Base-by-base conservation (phyloP, 92 coral and sea anemone genomes). In the Siderastrea radians region DNA sequence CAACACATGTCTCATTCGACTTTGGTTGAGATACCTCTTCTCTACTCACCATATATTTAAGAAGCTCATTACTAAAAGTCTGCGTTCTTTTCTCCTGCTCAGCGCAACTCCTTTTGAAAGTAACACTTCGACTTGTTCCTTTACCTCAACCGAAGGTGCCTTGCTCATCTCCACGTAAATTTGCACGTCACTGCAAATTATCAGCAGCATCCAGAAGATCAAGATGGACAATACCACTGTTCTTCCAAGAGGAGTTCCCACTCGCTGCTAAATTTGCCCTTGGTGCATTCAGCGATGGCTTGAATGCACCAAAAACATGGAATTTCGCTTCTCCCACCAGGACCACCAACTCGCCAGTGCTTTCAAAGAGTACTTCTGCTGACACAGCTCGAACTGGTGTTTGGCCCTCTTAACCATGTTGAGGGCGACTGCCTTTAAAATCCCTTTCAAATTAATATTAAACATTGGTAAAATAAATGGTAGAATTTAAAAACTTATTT, bases 161-260 rank as follows among this genome's bases (percentile, higher is more conserved):
- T 45, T 75, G 87, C 87, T 86, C 90, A 55, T 86, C 86, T 62
- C 73, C 76, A 51, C 77, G 38, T 48, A 90, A 51, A 48, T 90
- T 79, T 9, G 87, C 52, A 3, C 72, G 83, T 19, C 86, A 47
- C 79, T 91, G 86, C 49, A 90, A 82, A 67, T 86, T 90, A 77
- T 90, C 93, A 38, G 87, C 93, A 17, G 85, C 94, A 81, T 91
- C 91, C 46, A 86, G 44, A 8, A 91, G 88, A 67, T 81, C 91
- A 17, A 87, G 89, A 79, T 89, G 79, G 73, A 87, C 75, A 52
- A 72, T 15, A 14, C 94, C 94, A 88, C 89, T 91, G 77, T 87
- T 83, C 68, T 91, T 87, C 92, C 94, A 91, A 5, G 92, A 87
- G 63, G 88, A 90, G 49, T 91, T 92, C 44, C 89, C 86, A 77